These are phyloP conservation scores for Anoura caudifer DNA, from an alignment of 2,113 vertebrate genomes.

Conservation along the genomic window DNA sequence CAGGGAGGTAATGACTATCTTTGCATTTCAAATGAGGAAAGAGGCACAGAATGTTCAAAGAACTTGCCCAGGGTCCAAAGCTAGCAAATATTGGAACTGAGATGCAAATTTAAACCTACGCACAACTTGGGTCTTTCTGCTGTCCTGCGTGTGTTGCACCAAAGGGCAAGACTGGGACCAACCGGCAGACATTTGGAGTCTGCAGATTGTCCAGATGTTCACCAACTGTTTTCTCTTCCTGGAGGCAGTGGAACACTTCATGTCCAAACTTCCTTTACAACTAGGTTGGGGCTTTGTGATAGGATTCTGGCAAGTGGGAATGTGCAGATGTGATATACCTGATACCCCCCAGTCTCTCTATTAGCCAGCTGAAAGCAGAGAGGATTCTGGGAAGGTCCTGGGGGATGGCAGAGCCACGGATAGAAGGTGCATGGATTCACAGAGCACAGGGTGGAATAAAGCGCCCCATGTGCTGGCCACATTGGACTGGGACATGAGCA, in stretches of 20 bases:
- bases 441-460: not conserved
- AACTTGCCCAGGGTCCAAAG: not conserved
- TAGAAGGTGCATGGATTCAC: not conserved
- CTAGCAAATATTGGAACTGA: not conserved
- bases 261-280: not conserved
- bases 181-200: not conserved
- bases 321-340: not conserved
- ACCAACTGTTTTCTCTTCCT: not conserved
- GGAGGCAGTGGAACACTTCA: not conserved
- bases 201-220: not conserved
- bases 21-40: not conserved
- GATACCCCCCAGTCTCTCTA: not conserved
- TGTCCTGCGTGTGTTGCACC: not conserved
- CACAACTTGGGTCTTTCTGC: not conserved
- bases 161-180: no score
- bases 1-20: not conserved
- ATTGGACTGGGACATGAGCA: not conserved
- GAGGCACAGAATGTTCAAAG: not conserved
- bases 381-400: not conserved
- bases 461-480: not conserved
- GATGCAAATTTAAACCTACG: not conserved
- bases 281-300: not conserved
- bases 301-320: not conserved
- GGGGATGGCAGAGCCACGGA: not conserved
- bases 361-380: not conserved